Percentiles rank a stretch among this genome's conserved stretches.
Evolutionary conservation across 2,888 invertebrate species (phyloP).

Genomic region (Notodonta ziczac): DNA sequence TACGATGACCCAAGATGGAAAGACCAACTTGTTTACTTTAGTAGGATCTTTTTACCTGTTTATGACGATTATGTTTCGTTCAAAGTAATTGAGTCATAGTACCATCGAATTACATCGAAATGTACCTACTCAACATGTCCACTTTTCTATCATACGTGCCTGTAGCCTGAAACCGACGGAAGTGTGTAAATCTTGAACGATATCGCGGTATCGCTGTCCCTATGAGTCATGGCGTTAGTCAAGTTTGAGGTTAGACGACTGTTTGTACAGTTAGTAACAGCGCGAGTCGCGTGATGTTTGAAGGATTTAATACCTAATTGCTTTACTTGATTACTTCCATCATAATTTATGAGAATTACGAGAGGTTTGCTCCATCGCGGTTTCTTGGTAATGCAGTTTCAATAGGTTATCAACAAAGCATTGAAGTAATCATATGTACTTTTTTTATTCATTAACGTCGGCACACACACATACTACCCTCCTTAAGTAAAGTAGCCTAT

Average conservation of each 20-base stretch:
- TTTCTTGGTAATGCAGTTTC: slow-evolving; percentile 20
- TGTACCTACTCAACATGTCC: slow-evolving; percentile 44
- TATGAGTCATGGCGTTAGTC: slow-evolving; percentile 55
- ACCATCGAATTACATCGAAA: slow-evolving; percentile 35
- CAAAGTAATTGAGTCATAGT: slow-evolving; percentile 48
- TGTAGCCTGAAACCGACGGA: slow-evolving; percentile 53
- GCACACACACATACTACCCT: too few species aligned
- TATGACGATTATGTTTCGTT: slow-evolving; percentile 33
- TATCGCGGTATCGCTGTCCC: slow-evolving; percentile 41
- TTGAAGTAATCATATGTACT: too few species aligned
- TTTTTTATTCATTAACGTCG: too few species aligned
- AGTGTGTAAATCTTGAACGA: slow-evolving; percentile 47
- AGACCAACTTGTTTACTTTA: slow-evolving; percentile 29
- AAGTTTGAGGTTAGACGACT: slow-evolving; percentile 43
- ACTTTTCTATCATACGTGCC: slow-evolving; percentile 39
- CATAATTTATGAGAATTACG: slow-evolving; percentile 11
- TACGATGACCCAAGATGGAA: slow-evolving; percentile 41
- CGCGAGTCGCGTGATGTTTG: slow-evolving; percentile 20
- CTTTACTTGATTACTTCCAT: too few species aligned
- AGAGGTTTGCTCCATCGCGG: slow-evolving; percentile 15
- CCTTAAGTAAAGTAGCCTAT: too few species aligned
- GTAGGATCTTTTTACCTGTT: slow-evolving; percentile 48
- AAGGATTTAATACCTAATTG: slow-evolving; percentile 10
- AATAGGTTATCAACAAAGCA: too few species aligned
- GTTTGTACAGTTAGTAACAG: slow-evolving; percentile 46